Evolutionary conservation across 2,888 invertebrate genomes (phyloP).

Genomic region (Electrophaes corylata): DNA sequence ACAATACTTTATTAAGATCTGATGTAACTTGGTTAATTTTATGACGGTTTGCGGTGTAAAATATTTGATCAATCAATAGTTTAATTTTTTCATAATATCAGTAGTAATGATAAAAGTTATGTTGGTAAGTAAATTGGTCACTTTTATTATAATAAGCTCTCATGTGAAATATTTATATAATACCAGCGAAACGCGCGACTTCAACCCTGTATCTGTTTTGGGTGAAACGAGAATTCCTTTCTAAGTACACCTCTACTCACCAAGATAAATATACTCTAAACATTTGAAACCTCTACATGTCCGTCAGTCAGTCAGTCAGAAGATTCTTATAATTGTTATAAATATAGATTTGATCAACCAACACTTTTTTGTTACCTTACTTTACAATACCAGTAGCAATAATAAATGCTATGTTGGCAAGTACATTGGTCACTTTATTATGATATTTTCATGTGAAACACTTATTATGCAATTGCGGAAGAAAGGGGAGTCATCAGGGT

Average conservation of each 20-base stretch:
- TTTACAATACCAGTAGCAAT: constrained; percentile 21
- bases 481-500: constrained; percentile 5
- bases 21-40: constrained; percentile 30
- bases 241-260: too few relatives aligned
- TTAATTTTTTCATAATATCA: constrained; percentile 21
- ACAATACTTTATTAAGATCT: constrained; percentile 32
- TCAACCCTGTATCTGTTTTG: too few relatives aligned
- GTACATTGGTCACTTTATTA: neutral
- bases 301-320: too few relatives aligned
- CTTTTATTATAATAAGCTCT: constrained; percentile 7
- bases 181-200: too few relatives aligned
- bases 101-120: neutral
- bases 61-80: constrained; percentile 19
- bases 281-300: too few relatives aligned
- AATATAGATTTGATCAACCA: too few relatives aligned
- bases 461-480: constrained; percentile 1
- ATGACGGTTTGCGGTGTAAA: constrained; percentile 22
- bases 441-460: constrained; percentile 12
- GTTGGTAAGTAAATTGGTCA: neutral
- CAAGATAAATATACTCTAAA: too few relatives aligned
- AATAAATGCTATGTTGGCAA: neutral
- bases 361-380: constrained; percentile 24
- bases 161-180: constrained; percentile 7
- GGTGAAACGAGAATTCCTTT: too few relatives aligned
- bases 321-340: too few relatives aligned